Evolutionary conservation across 2,797 vertebrate species (phyloP).

Genomic region (Anguilla anguilla): DNA sequence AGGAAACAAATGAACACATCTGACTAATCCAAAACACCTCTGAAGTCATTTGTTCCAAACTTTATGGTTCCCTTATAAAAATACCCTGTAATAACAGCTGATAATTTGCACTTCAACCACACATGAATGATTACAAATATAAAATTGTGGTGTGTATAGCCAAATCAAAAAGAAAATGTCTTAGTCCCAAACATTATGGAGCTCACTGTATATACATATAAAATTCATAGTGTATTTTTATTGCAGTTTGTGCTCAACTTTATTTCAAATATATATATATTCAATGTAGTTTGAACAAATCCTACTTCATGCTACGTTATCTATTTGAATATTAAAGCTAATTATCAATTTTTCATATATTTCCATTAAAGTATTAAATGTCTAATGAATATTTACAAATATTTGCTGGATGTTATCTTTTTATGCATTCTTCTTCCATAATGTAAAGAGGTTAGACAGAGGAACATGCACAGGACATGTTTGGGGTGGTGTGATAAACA

Average conservation of each 20-base stretch:
- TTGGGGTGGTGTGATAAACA: conserved; percentile 68
- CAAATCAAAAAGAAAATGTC: too few relatives aligned
- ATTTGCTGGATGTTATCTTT: not conserved
- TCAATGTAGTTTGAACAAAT: conserved; percentile 44
- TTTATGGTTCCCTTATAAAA: too few relatives aligned
- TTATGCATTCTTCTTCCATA: not conserved
- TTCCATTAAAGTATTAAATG: not conserved
- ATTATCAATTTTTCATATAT: not conserved
- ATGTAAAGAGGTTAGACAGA: not conserved
- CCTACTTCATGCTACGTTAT: conserved; percentile 40
- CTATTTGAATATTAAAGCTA: conserved; percentile 11
- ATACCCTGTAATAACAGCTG: too few relatives aligned
- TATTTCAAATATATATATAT: conserved; percentile 69
- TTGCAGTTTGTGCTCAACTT: conserved; percentile 68
- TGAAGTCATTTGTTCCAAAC: too few relatives aligned
- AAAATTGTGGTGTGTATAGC: too few relatives aligned
- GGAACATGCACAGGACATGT: conserved; percentile 34
- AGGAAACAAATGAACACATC: too few relatives aligned
- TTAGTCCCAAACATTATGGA: not conserved
- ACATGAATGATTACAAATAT: too few relatives aligned
- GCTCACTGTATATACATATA: conserved; percentile 59
- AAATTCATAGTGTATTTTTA: conserved; percentile 81
- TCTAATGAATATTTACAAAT: not conserved
- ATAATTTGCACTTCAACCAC: too few relatives aligned
- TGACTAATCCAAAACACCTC: too few relatives aligned